Percentiles rank a stretch among this genome's conserved stretches.
Evolutionary conservation across 2,888 invertebrate genomes (phyloP).

Genomic region (Eupithecia dodoneata): DNA sequence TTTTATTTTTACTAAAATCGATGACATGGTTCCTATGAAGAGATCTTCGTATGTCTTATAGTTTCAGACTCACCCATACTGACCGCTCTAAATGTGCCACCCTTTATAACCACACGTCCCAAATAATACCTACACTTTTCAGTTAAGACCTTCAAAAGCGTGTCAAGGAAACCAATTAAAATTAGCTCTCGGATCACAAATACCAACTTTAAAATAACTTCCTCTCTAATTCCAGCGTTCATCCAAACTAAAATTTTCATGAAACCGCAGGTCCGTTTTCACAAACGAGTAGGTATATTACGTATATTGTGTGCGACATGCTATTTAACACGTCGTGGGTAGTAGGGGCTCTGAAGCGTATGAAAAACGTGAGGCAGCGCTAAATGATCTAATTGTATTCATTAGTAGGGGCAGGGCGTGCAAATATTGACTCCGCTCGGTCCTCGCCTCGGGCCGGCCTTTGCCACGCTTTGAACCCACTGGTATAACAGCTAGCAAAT

Average conservation of each 20-base stretch:
- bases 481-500: slow-evolving; percentile 38
- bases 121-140: neutral
- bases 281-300: slow-evolving; percentile 8
- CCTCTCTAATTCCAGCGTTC: neutral
- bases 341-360: slow-evolving; percentile 69
- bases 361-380: slow-evolving; percentile 82
- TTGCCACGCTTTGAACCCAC: slow-evolving; percentile 47
- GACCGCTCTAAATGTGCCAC: no score
- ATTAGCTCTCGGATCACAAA: slow-evolving; percentile 2
- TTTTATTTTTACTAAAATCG: no score
- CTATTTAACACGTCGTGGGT: slow-evolving; percentile 70
- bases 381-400: slow-evolving; percentile 85
- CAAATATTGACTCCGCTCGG: slow-evolving; percentile 79
- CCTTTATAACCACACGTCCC: neutral
- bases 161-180: slow-evolving; percentile 11
- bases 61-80: no score
- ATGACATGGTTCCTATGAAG: no score
- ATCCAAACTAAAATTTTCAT: slow-evolving; percentile 17
- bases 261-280: slow-evolving; percentile 23
- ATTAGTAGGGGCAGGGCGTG: slow-evolving; percentile 79
- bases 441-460: slow-evolving; percentile 59
- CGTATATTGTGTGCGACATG: neutral
- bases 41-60: no score
- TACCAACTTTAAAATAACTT: slow-evolving; percentile 40
- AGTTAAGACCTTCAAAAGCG: slow-evolving; percentile 2